Evolutionary conservation across 2,888 invertebrate genomes (phyloP).

Genomic region (Bibio marci): DNA sequence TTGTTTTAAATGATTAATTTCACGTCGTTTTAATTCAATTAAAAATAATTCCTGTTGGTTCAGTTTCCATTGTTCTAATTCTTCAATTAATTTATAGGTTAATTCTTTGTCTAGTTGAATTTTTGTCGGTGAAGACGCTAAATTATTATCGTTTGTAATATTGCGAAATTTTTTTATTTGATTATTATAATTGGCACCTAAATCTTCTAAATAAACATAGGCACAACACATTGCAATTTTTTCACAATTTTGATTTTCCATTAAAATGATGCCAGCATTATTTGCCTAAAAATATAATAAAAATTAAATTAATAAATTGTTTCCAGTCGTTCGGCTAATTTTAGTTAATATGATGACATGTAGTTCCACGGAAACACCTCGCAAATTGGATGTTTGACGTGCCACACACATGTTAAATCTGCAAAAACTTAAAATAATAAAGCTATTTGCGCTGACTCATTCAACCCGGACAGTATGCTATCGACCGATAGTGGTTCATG

Average conservation of each 20-base stretch:
- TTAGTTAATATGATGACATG: too few relatives aligned
- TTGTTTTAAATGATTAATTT: conserved; percentile 34
- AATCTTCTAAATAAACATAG: conserved; percentile 11
- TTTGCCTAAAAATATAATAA: background rate
- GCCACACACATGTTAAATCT: too few relatives aligned
- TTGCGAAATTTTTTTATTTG: conserved; percentile 8
- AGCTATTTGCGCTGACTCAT: too few relatives aligned
- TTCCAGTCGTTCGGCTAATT: too few relatives aligned
- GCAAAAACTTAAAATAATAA: too few relatives aligned
- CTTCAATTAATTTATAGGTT: conserved; percentile 40
- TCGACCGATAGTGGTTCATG: too few relatives aligned
- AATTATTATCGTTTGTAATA: background rate
- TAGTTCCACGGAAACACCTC: too few relatives aligned
- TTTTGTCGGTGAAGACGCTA: background rate
- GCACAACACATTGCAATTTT: conserved; percentile 11
- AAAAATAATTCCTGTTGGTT: conserved; percentile 45
- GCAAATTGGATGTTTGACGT: too few relatives aligned
- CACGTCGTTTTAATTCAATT: conserved; percentile 39
- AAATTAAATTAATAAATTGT: background rate
- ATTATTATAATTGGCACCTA: conserved; percentile 12
- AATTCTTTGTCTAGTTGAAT: conserved; percentile 14
- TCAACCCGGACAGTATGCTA: too few relatives aligned
- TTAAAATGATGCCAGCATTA: conserved; percentile 8
- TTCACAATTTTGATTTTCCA: conserved; percentile 10
- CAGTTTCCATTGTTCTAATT: conserved; percentile 58